Percentiles rank a stretch among this genome's conserved stretches.
Conservation (phyloP, 2,888 invertebrate species). For the Rotaria socialis region DNA sequence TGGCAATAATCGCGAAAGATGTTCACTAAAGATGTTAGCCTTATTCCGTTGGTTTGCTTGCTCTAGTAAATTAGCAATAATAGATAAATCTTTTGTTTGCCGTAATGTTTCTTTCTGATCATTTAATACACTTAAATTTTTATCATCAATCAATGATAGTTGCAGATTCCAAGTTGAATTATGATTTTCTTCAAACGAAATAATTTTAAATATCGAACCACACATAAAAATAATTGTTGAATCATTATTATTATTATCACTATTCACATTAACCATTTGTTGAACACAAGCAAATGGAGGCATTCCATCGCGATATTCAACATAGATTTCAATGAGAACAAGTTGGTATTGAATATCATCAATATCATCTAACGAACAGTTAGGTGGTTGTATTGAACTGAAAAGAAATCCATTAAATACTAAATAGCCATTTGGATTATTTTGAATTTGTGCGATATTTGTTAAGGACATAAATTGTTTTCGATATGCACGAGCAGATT, state of each 20-base stretch:
- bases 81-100: not conserved
- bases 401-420: not conserved
- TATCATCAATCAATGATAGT: not conserved
- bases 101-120: not conserved
- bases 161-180: not conserved
- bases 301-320: not conserved
- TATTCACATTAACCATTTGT: not conserved
- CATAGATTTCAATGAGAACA: not conserved
- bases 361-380: not conserved
- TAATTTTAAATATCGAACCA: conserved; percentile 1
- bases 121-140: not conserved
- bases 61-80: not conserved
- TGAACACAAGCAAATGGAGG: not conserved
- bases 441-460: not conserved
- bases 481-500: not conserved
- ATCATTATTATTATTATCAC: not conserved
- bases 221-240: not conserved
- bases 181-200: not conserved
- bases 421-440: not conserved
- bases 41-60: not conserved
- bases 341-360: not conserved
- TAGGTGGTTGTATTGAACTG: not conserved
- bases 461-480: not conserved
- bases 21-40: not conserved
- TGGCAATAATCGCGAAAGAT: not conserved